A percentile compares a stretch with the other conserved stretches of the same genome.
Evolutionary conservation across 1,140 invertebrate genomes (phyloP).

Genomic region (Vanessa tameamea): DNA sequence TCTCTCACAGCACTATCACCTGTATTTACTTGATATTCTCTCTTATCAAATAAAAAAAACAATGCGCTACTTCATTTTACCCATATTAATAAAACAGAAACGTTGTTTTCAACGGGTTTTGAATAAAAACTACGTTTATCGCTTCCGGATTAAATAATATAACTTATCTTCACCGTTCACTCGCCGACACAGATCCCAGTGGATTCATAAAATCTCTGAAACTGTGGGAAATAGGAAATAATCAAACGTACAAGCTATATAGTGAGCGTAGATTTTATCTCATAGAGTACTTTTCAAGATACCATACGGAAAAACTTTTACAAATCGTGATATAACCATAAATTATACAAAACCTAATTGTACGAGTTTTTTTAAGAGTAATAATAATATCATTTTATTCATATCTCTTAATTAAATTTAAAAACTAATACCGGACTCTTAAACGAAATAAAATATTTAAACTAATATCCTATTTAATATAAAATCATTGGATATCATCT

Average conservation of each 20-base stretch:
- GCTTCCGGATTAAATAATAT: conserved; percentile 30
- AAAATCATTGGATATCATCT: no score
- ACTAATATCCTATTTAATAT: no score
- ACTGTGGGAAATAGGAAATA: conserved; percentile 16
- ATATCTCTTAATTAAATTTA: no score
- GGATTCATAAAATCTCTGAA: conserved; percentile 32
- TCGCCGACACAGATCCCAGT: conserved; percentile 18
- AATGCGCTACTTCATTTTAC: background rate
- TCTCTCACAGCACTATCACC: background rate
- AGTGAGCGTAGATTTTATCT: conserved; percentile 23
- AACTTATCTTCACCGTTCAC: conserved; percentile 14
- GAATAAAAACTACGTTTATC: conserved; percentile 24
- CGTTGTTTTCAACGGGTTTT: conserved; percentile 10
- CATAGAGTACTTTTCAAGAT: conserved; percentile 20
- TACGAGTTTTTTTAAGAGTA: no score
- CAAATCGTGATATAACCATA: no score
- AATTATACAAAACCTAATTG: no score
- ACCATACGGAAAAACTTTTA: background rate
- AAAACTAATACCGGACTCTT: no score
- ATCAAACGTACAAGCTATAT: conserved; percentile 24
- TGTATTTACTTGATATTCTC: background rate
- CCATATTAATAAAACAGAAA: conserved; percentile 9
- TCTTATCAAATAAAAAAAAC: background rate
- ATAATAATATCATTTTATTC: no score
- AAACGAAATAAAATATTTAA: no score